Base-by-base conservation (phyloP, 2,113 vertebrate species). In the Xiphophorus hellerii region DNA sequence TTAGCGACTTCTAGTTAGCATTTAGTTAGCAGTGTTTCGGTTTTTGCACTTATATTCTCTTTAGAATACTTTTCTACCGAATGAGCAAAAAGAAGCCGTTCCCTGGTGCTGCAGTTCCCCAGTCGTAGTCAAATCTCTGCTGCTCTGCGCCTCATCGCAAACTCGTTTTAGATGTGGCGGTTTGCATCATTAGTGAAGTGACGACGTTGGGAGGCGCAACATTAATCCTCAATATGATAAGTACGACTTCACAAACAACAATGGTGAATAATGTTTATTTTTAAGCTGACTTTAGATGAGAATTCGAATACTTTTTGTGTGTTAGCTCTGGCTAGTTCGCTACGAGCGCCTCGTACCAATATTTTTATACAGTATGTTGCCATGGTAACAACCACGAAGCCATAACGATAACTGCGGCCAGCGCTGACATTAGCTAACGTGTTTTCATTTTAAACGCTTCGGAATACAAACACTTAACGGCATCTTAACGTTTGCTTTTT, bases 81-180 rank as follows among this genome's bases (percentile, higher is more conserved):
- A 33, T 48, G 17, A 20, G 5, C 42, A 17, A 54, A 54, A 54
- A 14, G 14, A 37, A 2, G 35, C 35, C 35, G 35, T 37, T 37
- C 35, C 35, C 35, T 48, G 5, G 44, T 48, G 51, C 51, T 12
- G 14, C 11, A 3, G 7, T 25, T 39, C 22, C n/a, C 15, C 1
- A 33, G 14, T 71, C 0, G 1, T 20, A 4, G 12, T n/a, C 15
- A 35, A 28, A 3, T n/a, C 20, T 11, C 22, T 1, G 6, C 28
- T n/a, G 30, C 17, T 48, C 66, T 73, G 8, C 28, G 0, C 62
- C 74, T 64, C 10, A 17, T 37, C 44, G 9, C 37, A 48, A 5
- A 33, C 65, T 76, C 71, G 25, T 66, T 92, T 89, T 80, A 86
- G 91, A 92, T 85, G 87, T 92, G 82, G 91, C 90, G 87, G 87